Evolutionary conservation across 1,140 invertebrate species (phyloP).

Genomic region (Nasonia giraulti): DNA sequence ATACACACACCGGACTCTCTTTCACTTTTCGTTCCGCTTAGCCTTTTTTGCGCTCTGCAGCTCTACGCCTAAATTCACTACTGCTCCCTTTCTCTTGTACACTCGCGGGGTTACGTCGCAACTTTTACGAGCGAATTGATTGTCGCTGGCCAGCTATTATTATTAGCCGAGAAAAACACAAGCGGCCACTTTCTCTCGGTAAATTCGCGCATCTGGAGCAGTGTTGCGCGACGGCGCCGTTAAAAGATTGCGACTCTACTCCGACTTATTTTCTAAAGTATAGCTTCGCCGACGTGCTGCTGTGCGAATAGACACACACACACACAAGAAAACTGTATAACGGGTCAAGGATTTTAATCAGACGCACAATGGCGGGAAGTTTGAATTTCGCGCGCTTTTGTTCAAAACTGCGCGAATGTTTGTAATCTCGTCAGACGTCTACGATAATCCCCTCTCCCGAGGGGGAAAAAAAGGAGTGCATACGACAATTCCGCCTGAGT

Average conservation of each 20-base stretch:
- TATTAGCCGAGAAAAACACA: not conserved
- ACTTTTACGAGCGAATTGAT: slow-evolving; percentile 4
- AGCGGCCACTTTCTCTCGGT: not conserved
- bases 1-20: not conserved
- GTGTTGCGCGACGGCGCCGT: not conserved
- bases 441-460: not conserved
- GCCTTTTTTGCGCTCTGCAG: not conserved
- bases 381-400: slow-evolving; percentile 46
- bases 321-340: not conserved
- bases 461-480: not conserved
- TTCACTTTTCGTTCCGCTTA: not conserved
- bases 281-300: not conserved
- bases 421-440: not conserved
- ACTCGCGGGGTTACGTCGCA: not conserved
- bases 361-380: not conserved
- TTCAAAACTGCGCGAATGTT: not conserved
- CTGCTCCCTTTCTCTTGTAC: not conserved
- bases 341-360: slow-evolving; percentile 21
- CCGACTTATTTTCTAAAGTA: not conserved
- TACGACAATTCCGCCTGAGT: not conserved
- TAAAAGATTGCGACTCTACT: not conserved
- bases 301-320: not conserved
- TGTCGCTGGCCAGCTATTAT: not conserved
- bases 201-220: not conserved
- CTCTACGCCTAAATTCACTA: not conserved